phyloP scores from a whole-genome alignment of 1,140 invertebrate species.

The Pseudoatta argentina region DNA sequence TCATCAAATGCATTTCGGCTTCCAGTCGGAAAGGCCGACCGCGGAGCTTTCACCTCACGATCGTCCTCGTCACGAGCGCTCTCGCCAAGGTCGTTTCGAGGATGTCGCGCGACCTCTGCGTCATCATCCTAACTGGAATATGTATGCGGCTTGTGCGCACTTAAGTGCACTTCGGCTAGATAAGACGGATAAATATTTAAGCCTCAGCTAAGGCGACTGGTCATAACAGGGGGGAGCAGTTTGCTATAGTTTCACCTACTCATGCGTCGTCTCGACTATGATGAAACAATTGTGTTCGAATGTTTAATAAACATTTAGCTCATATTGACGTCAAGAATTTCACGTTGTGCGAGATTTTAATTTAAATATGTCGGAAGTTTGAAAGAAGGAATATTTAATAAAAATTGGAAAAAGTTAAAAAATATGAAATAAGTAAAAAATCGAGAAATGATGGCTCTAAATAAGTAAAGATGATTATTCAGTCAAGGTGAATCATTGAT shows the following conservation, averaged over 20 bases:
- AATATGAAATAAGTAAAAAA: neutral
- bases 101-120: slow-evolving; percentile 71
- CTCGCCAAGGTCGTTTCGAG: slow-evolving; percentile 70
- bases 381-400: neutral
- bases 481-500: no score
- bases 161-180: slow-evolving; percentile 25
- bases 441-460: no score
- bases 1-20: slow-evolving; percentile 59
- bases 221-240: neutral
- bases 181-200: slow-evolving; percentile 67
- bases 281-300: slow-evolving; percentile 5
- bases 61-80: slow-evolving; percentile 66
- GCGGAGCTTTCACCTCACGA: slow-evolving; percentile 71
- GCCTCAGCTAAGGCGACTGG: neutral
- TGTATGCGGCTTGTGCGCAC: slow-evolving; percentile 35
- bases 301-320: slow-evolving; percentile 4
- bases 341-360: neutral
- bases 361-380: neutral
- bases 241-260: neutral
- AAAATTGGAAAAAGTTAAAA: neutral
- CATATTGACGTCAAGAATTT: neutral
- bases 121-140: slow-evolving; percentile 65
- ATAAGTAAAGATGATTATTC: no score
- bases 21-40: slow-evolving; percentile 60
- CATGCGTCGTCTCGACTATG: neutral